Evolutionary conservation across 2,113 vertebrate species (phyloP).

Genomic region (Cyphomyrus discorhynchus): DNA sequence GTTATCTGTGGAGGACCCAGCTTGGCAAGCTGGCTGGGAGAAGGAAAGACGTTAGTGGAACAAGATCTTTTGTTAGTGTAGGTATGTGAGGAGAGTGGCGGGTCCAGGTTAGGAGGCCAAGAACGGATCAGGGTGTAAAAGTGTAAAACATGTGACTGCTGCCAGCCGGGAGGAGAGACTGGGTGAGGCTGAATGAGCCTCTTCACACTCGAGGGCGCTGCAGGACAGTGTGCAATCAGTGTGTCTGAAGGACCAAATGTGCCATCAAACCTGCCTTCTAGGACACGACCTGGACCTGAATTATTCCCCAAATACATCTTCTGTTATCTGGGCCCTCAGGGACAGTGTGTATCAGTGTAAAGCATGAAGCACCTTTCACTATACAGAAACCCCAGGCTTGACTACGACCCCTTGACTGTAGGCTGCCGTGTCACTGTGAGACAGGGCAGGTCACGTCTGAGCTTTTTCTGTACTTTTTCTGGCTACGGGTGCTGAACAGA

Average conservation of each 20-base stretch:
- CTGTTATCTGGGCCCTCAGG: neutral
- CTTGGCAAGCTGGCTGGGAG: neutral
- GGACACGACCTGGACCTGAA: neutral
- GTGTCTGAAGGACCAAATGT: slow-evolving; percentile 52
- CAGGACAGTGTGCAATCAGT: neutral
- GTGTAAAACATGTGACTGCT: slow-evolving; percentile 82
- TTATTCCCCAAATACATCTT: neutral
- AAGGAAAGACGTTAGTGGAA: neutral
- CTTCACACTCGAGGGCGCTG: neutral
- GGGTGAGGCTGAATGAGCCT: neutral
- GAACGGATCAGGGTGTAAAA: slow-evolving; percentile 71
- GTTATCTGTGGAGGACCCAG: neutral
- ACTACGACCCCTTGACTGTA: neutral
- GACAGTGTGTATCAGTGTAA: neutral
- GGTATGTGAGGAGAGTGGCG: slow-evolving; percentile 59
- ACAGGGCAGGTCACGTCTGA: neutral
- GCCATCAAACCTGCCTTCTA: neutral
- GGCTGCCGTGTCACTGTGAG: neutral
- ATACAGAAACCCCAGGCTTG: neutral
- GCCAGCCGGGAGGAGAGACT: slow-evolving; percentile 60
- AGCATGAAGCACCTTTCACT: neutral
- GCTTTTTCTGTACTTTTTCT: neutral
- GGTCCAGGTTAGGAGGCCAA: slow-evolving; percentile 77
- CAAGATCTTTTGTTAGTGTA: slow-evolving; percentile 61
- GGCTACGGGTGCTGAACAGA: slow-evolving; percentile 40